Conservation (phyloP, 37 sponge, comb jelly and placozoan genomes). For the Ephydatia muelleri region DNA sequence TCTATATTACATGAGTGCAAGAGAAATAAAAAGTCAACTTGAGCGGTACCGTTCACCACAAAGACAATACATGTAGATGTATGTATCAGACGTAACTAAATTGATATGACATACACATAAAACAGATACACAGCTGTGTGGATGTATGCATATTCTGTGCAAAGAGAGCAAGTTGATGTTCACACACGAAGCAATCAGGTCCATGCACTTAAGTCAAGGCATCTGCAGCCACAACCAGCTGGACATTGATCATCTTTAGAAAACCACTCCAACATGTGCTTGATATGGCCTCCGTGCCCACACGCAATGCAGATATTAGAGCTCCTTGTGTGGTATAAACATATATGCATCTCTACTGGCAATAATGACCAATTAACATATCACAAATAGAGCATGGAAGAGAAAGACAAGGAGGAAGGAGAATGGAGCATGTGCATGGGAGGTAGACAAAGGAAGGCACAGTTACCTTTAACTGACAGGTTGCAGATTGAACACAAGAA, state of each 20-base stretch:
- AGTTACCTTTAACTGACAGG: slow-evolving; percentile 76
- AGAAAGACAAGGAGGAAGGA: neutral
- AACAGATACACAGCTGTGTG: neutral
- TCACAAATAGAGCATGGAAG: no score
- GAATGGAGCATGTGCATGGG: neutral
- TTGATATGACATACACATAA: no score
- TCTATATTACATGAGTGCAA: no score
- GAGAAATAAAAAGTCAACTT: no score
- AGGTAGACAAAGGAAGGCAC: neutral
- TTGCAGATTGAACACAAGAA: slow-evolving; percentile 75
- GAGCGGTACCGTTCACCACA: no score
- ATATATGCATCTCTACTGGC: no score
- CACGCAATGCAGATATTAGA: slow-evolving; percentile 86
- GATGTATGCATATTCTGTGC: neutral
- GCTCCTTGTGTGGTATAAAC: slow-evolving; percentile 32
- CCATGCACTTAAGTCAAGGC: slow-evolving; percentile 68
- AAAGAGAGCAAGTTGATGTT: neutral
- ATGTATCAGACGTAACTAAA: no score
- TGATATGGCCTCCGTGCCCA: slow-evolving; percentile 91
- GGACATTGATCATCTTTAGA: slow-evolving; percentile 52
- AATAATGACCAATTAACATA: no score
- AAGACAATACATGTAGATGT: no score
- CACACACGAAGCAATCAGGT: no score
- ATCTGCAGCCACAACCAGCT: slow-evolving; percentile 83
- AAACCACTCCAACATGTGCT: slow-evolving; percentile 91